Conservation (phyloP, 2,888 invertebrate species). For the Ommatoiulus sabulosus region DNA sequence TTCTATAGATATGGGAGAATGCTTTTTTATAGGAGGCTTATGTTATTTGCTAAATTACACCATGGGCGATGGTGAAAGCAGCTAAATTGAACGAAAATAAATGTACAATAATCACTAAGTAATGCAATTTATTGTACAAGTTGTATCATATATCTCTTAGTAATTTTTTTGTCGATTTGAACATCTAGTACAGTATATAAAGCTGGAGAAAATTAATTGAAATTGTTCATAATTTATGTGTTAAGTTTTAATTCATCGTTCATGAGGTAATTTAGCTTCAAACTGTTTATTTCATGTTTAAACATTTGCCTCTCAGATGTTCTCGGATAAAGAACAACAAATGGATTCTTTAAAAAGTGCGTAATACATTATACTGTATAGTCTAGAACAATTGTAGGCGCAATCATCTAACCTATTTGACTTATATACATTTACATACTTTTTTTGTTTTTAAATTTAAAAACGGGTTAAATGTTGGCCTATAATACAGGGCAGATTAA, state of each 20-base stretch:
- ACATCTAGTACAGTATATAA: too few relatives aligned
- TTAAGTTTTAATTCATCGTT: background rate
- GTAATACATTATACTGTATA: background rate
- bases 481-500: background rate
- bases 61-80: background rate
- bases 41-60: background rate
- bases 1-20: background rate
- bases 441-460: background rate
- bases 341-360: background rate
- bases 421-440: slow-evolving; percentile 10
- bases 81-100: background rate
- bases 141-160: too few relatives aligned
- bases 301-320: background rate
- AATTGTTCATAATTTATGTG: background rate
- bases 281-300: background rate
- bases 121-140: too few relatives aligned
- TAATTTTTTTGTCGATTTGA: too few relatives aligned
- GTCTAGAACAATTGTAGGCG: background rate
- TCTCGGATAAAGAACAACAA: background rate
- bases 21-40: background rate
- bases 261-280: background rate
- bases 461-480: background rate
- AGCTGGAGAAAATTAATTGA: background rate
- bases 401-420: background rate
- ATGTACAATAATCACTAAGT: too few relatives aligned